Base-by-base conservation (phyloP, 2,797 vertebrate species). In the Tokudaia tokunoshimensis region DNA sequence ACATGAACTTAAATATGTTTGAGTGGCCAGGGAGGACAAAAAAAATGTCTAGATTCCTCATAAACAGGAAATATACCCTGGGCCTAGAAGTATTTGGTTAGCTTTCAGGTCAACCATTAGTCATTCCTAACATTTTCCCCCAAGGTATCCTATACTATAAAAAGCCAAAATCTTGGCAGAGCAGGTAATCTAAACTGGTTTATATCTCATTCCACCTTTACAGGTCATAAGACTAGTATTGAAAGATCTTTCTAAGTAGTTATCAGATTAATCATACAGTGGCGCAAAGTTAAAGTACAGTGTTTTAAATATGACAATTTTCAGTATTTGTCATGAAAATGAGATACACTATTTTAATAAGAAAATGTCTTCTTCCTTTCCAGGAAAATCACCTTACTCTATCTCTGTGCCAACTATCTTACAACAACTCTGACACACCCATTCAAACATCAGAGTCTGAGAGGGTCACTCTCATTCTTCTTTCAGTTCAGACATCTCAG, bases 131-230 rank as follows among this genome's bases (percentile, higher is more conserved):
- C 3, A 85, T 34, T 63, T 90, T 0, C 57, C 6, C 74, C 6
- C 50, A 59, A 37, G 6, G 3, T 29, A 37, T 29, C 19, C 50
- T 52, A 5, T 24, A 29, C 2, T 61, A 4, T 22, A 72, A 52
- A 24, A 37, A 37, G n/a, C n/a, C n/a, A 72, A 72, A 3, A 72
- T 37, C 34, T 37, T 72, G n/a, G 17, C 70, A 72, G 70, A 72
- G 70, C 70, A 72, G 19, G 17, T 72, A 72, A 20, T 20, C 63
- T 57, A 11, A 1, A 82, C 4, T 55, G 13, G 8, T 31, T 55
- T 9, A 11, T 26, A 1, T 29, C n/a, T 6, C 26, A 44, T n/a
- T 63, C 15, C 34, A 0, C 52, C 3, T 8, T 78, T 3, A 29
- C 65, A 20, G n/a, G 3, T 19, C 59, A 91, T 24, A 14, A 17